A percentile compares a stretch with the other conserved stretches of the same genome.
Conservation (phyloP, 2,888 invertebrate species). For the Zaprionus obscuricornis region DNA sequence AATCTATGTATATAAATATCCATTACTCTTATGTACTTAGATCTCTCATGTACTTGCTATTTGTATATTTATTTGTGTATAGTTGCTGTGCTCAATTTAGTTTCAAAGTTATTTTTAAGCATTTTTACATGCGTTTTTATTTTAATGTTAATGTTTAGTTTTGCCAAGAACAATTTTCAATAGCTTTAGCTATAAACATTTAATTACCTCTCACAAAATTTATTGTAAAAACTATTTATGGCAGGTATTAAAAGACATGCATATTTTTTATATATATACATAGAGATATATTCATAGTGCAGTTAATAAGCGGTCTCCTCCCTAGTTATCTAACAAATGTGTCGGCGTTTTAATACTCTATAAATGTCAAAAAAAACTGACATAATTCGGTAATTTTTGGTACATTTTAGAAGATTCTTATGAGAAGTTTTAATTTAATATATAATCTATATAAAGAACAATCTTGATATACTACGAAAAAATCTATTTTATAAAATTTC, state of each 20-base stretch:
- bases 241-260: neutral
- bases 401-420: too few relatives aligned
- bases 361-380: too few relatives aligned
- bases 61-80: constrained; percentile 10
- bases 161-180: constrained; percentile 28
- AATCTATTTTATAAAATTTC: too few relatives aligned
- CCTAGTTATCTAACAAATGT: too few relatives aligned
- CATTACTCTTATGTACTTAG: constrained; percentile 2
- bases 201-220: constrained; percentile 24
- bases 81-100: constrained; percentile 53
- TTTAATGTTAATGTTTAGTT: constrained; percentile 24
- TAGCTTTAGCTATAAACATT: constrained; percentile 26
- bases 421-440: too few relatives aligned
- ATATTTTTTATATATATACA: constrained; percentile 6
- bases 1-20: constrained; percentile 5
- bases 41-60: neutral
- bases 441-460: too few relatives aligned
- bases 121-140: constrained; percentile 42
- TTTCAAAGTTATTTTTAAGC: constrained; percentile 52
- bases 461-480: too few relatives aligned
- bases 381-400: too few relatives aligned
- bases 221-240: constrained; percentile 14
- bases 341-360: too few relatives aligned
- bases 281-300: neutral
- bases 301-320: neutral